Base-by-base conservation (phyloP, 1,140 invertebrate genomes). In the Drosophila kanapiae region DNA sequence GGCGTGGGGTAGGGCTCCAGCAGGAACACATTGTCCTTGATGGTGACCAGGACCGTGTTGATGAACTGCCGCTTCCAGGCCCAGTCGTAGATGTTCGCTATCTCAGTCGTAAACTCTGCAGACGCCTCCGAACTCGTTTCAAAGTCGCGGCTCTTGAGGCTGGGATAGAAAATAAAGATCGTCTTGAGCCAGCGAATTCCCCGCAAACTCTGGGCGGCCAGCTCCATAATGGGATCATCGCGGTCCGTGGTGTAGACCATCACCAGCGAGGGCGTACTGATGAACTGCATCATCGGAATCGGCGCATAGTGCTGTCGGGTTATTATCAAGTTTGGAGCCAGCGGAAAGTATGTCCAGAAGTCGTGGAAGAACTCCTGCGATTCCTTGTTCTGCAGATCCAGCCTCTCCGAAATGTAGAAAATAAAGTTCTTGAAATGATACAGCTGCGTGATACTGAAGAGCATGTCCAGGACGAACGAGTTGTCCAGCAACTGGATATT, bases 141-240 rank as follows among this genome's bases (percentile, higher is more conserved):
- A 8, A 80, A 74, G 0, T 88, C 53, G 0, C 69, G 40, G 13
- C 29, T 61, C 4, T 27, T 51, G 13, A 78, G n/a, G 3, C 13
- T 57, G 2, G 91, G 91, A 49, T 70, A 81, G 0, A 92, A 43
- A 6, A 92, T 53, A 11, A 92, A 92, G 9, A 91, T 64, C 5
- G 91, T 92, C 27, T 91, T 78, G 0, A 92, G 60, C 77, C 76
- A 82, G 0, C 78, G 84, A 13, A 86, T 54, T 0, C 70, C 63
- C 0, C 23, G 40, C 18, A 92, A 29, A 11, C 70, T 77, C 3
- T 80, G 51, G 1, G 91, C 56, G 0, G 91, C 84, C 31, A 92
- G 13, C 38, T 91, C 77, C 91, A 92, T 92, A 3, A 92, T 88
- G 29, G 81, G 79, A 78, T 92, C 91, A n/a, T 67, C 64, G 0